These are phyloP conservation scores for Tenualosa ilisha DNA, from an alignment of 2,797 vertebrate genomes.

Conservation along the genomic window DNA sequence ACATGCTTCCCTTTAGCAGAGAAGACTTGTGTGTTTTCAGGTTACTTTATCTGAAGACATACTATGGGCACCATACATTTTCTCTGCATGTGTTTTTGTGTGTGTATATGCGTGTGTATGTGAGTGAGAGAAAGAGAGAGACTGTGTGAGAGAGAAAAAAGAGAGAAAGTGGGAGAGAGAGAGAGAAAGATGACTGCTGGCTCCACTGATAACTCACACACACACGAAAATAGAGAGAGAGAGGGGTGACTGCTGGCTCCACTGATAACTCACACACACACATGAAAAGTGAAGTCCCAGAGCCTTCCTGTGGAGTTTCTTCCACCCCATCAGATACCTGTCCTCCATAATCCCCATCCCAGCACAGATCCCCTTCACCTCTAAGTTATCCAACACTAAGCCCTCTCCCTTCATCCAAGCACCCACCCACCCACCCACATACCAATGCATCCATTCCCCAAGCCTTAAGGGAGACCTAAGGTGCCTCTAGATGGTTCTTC, in stretches of 20 bases:
- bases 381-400: neutral
- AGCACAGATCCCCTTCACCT: neutral
- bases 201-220: neutral
- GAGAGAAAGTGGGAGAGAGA: neutral
- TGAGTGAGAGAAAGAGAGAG: neutral
- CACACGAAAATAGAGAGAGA: neutral
- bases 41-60: neutral
- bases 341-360: conserved; percentile 6
- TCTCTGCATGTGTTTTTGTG: no score
- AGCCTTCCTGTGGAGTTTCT: neutral
- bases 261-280: neutral
- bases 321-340: neutral
- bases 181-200: neutral
- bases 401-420: neutral
- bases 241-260: neutral
- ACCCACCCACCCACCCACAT: neutral
- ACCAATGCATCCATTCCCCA: neutral
- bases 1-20: neutral
- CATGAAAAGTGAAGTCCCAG: neutral
- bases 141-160: neutral
- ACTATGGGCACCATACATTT: no score
- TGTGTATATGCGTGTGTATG: no score
- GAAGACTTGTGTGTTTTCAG: neutral
- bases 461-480: neutral
- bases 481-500: neutral